phyloP scores from a whole-genome alignment of 2,797 vertebrate genomes.

The Phoeniculus purpureus region DNA sequence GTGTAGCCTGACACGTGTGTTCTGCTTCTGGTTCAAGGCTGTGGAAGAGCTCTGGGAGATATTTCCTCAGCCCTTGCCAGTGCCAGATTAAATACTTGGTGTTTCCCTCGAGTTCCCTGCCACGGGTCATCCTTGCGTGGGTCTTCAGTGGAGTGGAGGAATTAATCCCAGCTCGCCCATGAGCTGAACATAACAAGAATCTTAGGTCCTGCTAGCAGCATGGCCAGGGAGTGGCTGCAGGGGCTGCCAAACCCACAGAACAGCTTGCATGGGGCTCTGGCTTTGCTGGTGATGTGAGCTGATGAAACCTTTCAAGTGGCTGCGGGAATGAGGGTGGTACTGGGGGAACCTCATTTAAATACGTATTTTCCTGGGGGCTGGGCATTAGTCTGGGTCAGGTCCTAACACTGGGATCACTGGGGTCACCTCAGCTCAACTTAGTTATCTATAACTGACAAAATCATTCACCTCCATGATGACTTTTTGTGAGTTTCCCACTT shows the following conservation, averaged over 20 bases:
- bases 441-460: rapidly evolving
- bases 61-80: not conserved
- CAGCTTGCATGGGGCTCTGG: not conserved
- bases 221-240: not conserved
- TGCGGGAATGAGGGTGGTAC: conserved; percentile 25
- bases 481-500: not conserved
- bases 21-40: not conserved
- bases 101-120: not conserved
- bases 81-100: not conserved
- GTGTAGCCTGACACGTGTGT: not conserved
- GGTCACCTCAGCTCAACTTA: not conserved
- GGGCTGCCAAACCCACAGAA: not conserved
- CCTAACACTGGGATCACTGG: no score
- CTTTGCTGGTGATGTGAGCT: not conserved
- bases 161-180: not conserved
- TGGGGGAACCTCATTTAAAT: not conserved
- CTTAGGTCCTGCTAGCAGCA: not conserved
- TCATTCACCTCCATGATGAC: not conserved
- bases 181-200: not conserved
- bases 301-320: not conserved
- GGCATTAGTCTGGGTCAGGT: not conserved
- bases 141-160: not conserved
- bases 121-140: not conserved
- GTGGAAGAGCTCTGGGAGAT: not conserved
- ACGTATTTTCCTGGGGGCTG: not conserved